Evolutionary conservation across 2,113 vertebrate genomes (phyloP), one percentile per base, ranked within the genome.

Genomic region (Daboia siamensis): DNA sequence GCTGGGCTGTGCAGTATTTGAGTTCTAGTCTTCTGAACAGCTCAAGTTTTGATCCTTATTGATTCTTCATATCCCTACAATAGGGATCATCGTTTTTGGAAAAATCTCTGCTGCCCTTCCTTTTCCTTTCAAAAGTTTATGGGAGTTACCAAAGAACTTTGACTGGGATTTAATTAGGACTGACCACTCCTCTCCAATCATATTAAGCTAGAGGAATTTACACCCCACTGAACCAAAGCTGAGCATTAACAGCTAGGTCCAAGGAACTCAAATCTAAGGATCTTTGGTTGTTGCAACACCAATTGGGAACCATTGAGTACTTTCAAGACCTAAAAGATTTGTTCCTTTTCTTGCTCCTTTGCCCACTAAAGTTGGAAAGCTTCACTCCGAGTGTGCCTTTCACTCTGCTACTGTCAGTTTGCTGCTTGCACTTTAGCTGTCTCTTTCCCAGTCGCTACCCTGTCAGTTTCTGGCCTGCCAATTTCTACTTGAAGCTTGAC

Each of bases 401-500:
- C 96, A 96, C 97, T 96, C 96, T 93, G 96, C 94, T 97, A 95
- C 98, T 98, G 98, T 98, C 98, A 98, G 97, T 97, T 97, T 95
- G 95, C 97, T 97, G 97, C 97, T 97, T 98, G 97, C 97, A 98
- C 98, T 97, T 97, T 97, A 97, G 97, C 97, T 98, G 98, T 98
- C 98, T 98, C 98, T 98, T 98, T 98, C 97, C 98, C 97, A 98
- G 98, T 98, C 98, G 96, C 98, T 97, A 97, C 97, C 96, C 98
- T 98, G 98, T 98, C 98, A 98, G 98, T 98, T 99, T 99, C 98
- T 99, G 98, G 98, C 98, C 98, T 99, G 98, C 98, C 98, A 99
- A 99, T 99, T 99, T 98, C 98, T 98, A 98, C 98, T 98, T 99
- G 98, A 99, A 99, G 99, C 98, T 99, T 98, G 98, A 99, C 98